A percentile compares a stretch with the other conserved stretches of the same genome.
Conservation (phyloP, 1,140 invertebrate genomes). For the Nasonia vitripennis region DNA sequence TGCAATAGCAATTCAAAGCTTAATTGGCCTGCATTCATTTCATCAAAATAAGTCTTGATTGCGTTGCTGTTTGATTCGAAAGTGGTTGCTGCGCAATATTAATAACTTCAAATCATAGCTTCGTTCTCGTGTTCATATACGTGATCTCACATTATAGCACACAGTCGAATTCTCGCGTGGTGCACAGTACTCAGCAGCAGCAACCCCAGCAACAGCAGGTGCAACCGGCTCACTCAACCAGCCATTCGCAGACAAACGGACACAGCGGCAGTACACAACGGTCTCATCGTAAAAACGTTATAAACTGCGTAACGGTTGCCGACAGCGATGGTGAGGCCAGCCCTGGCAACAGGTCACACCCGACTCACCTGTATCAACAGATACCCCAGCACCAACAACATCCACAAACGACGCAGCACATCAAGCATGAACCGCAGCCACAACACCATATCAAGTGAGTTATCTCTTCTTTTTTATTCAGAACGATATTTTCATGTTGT, state of each 20-base stretch:
- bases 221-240: slow-evolving; percentile 58
- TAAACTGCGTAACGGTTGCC: slow-evolving; percentile 87
- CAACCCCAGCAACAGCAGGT: slow-evolving; percentile 53
- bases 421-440: slow-evolving; percentile 77
- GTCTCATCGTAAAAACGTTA: slow-evolving; percentile 81
- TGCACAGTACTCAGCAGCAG: slow-evolving; percentile 63
- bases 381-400: slow-evolving; percentile 68
- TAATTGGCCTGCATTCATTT: background rate
- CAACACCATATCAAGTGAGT: slow-evolving; percentile 72
- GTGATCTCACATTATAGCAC: slow-evolving; percentile 65
- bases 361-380: slow-evolving; percentile 69
- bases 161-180: slow-evolving; percentile 70
- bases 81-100: no score
- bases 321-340: slow-evolving; percentile 87
- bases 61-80: background rate
- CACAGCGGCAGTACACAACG: slow-evolving; percentile 62
- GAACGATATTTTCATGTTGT: background rate
- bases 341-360: slow-evolving; percentile 71
- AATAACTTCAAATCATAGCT: background rate
- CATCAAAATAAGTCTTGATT: background rate
- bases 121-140: background rate
- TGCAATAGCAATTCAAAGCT: slow-evolving; percentile 5
- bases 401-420: slow-evolving; percentile 73
- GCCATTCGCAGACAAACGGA: slow-evolving; percentile 58
- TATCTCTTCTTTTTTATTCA: background rate